A percentile compares a stretch with the other conserved stretches of the same genome.
Evolutionary conservation across 2,797 vertebrate species (phyloP).

Genomic region (Lacerta agilis): DNA sequence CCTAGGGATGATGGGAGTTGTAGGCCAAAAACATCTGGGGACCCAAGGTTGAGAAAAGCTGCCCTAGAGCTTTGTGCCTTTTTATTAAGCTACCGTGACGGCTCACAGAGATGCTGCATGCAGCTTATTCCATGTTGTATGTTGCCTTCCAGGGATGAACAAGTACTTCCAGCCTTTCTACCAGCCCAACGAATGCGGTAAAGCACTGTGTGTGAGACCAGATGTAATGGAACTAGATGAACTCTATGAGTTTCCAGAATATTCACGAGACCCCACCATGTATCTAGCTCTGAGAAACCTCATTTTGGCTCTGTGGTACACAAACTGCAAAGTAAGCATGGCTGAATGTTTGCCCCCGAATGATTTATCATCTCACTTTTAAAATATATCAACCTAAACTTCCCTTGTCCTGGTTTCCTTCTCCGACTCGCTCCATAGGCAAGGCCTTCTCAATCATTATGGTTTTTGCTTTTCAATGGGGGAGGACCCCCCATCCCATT

Average conservation of each 20-base stretch:
- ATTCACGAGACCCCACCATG: conserved; percentile 97
- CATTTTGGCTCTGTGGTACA: conserved; percentile 92
- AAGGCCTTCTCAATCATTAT: no score
- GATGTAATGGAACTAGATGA: conserved; percentile 99
- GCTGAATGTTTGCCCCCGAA: background rate
- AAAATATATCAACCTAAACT: background rate
- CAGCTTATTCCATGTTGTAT: conserved; percentile 20
- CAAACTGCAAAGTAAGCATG: conserved; percentile 88
- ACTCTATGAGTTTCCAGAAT: conserved; percentile 98
- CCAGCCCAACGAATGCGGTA: conserved; percentile 97
- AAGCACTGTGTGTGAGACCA: conserved; percentile 95
- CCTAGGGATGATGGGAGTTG: no score
- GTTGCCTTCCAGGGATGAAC: conserved; percentile 87
- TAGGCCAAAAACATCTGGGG: no score
- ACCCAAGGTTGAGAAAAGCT: no score
- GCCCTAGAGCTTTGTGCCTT: no score
- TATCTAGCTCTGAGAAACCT: conserved; percentile 95
- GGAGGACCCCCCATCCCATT: background rate
- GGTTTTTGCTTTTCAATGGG: no score
- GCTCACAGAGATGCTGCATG: background rate
- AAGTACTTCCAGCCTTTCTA: conserved; percentile 98
- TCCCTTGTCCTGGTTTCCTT: no score
- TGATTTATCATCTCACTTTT: background rate
- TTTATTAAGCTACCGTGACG: background rate
- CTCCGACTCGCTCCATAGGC: no score